Evolutionary conservation across 2,797 vertebrate genomes (phyloP).

Genomic region (Borostomias antarcticus): DNA sequence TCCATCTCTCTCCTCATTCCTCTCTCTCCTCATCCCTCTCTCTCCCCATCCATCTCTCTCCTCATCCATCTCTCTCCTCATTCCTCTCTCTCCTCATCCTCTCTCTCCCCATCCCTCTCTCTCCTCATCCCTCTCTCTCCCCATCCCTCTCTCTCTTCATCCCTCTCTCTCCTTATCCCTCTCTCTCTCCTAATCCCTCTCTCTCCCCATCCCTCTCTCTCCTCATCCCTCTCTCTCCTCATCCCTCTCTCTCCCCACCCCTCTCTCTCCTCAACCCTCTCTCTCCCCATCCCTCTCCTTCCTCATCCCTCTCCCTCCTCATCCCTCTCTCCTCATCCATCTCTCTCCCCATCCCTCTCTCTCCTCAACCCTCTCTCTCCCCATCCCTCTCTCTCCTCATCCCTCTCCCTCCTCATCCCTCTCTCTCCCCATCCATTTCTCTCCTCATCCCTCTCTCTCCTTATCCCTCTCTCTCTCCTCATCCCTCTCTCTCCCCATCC

Average conservation of each 20-base stretch:
- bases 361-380: constrained; percentile 14
- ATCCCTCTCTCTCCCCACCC: constrained; percentile 3
- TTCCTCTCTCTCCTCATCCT: constrained; percentile 52
- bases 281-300: constrained; percentile 23
- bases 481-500: neutral
- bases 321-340: no score
- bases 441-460: constrained; percentile 10
- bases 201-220: constrained; percentile 28
- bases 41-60: constrained; percentile 26
- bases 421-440: neutral
- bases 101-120: constrained; percentile 12
- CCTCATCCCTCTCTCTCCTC: constrained; percentile 20
- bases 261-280: neutral
- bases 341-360: neutral
- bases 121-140: no score
- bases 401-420: constrained; percentile 43
- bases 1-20: no score
- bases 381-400: constrained; percentile 13
- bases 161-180: neutral
- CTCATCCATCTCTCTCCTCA: constrained; percentile 39
- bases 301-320: constrained; percentile 8
- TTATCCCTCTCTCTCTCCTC: constrained; percentile 24
- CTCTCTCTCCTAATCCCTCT: neutral
- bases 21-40: constrained; percentile 15
- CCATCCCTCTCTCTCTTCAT: constrained; percentile 23